Evolutionary conservation across 2,113 vertebrate species (phyloP).

Genomic region (Heptranchias perlo): DNA sequence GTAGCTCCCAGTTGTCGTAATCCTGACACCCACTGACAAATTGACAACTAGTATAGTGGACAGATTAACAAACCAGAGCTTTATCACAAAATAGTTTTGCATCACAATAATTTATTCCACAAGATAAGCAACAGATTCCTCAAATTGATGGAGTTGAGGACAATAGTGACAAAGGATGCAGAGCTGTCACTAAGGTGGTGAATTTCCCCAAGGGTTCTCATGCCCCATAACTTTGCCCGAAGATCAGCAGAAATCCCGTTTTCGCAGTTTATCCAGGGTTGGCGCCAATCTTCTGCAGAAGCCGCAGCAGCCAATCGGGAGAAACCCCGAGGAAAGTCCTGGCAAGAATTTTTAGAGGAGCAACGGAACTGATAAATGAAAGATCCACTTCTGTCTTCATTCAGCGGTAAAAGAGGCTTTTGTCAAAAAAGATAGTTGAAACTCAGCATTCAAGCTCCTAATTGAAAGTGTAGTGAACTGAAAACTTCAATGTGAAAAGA

Average conservation of each 20-base stretch:
- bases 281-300: background rate
- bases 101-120: background rate
- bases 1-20: background rate
- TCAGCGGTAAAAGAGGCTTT: background rate
- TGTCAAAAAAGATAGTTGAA: background rate
- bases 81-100: background rate
- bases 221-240: background rate
- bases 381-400: background rate
- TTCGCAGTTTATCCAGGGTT: background rate
- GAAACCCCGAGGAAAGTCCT: background rate
- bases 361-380: background rate
- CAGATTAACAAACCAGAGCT: background rate
- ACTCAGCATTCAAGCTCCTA: background rate
- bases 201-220: background rate
- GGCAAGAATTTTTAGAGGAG: background rate
- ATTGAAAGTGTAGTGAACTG: background rate
- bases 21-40: constrained; percentile 4
- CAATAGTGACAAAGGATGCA: background rate
- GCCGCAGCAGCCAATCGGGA: background rate
- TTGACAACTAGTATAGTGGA: background rate
- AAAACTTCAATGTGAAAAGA: background rate
- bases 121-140: background rate
- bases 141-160: too few species aligned
- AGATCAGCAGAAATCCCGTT: background rate
- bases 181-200: background rate